Evolutionary conservation across 2,113 vertebrate species (phyloP).

Genomic region (Rhea americana): DNA sequence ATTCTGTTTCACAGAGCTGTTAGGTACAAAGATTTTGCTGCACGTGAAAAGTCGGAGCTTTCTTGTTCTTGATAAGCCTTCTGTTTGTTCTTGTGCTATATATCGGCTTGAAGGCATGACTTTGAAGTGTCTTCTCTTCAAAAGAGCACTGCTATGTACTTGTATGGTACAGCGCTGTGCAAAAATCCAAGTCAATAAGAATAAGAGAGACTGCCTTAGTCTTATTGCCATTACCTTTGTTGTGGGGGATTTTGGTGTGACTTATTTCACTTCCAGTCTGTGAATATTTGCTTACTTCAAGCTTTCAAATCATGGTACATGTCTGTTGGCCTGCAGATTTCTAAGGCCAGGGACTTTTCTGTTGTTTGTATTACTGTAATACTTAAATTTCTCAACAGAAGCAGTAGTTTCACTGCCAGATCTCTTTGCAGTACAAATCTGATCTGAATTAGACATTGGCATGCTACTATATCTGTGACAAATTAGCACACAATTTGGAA

Average conservation of each 20-base stretch:
- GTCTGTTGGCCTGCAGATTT: neutral
- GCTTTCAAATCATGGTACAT: neutral
- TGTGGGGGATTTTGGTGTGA: neutral
- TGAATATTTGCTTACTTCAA: neutral
- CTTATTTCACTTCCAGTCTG: neutral
- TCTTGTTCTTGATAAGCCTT: neutral
- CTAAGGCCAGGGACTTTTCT: neutral
- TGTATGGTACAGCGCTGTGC: neutral
- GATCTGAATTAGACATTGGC: neutral
- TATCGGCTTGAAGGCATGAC: neutral
- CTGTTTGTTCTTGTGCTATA: neutral
- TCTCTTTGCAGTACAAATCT: neutral
- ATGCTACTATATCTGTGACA: neutral
- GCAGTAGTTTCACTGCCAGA: neutral
- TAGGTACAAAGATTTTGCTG: neutral
- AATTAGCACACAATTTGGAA: neutral
- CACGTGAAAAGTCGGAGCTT: too few relatives aligned
- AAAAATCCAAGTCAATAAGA: neutral
- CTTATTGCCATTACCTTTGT: neutral
- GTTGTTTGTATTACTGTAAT: neutral
- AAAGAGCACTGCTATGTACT: neutral
- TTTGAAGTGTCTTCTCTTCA: neutral
- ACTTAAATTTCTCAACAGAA: neutral
- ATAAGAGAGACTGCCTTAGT: neutral
- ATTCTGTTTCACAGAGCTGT: neutral